Base-by-base conservation (phyloP, 2,888 invertebrate species). In the Marasmarcha lunaedactyla region DNA sequence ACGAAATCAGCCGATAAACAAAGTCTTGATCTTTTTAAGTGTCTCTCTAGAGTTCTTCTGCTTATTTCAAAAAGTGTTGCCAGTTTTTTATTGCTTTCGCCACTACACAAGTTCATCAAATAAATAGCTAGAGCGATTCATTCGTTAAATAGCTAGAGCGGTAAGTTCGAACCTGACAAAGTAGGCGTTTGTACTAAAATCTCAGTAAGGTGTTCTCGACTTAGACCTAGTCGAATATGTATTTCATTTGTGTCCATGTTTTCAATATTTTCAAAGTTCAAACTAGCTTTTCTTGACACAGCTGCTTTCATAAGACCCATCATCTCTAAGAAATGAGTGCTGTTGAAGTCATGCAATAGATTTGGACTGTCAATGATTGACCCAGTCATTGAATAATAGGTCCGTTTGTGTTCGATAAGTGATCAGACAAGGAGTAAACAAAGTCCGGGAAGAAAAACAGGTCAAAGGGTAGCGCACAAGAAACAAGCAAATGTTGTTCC, bases 281-380 rank as follows among this genome's bases (percentile, higher is more conserved):
- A 12, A 33, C 30, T 11, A 33, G 33, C 12, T 5, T 15, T 38
- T 30, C 37, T 39, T 20, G 41, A 41, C 36, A 40, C 40, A 40
- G 40, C 42, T 40, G 30, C 36, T 42, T 42, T 37, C 38, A 42
- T 37, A 11, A 42, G 37, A 30, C 36, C 11, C 33, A 40, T 15
- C 36, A 38, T 42, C 12, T 43, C 10, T 9, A 40, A 2, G n/a
- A 43, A 43, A 42, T 42, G 42, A 42, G 34, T 37, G 20, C 39
- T 39, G 11, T 42, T 42, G 13, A 42, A 42, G 37, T 42, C 42
- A 30, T 43, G 43, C 15, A 36, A 36, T 25, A 39, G 42, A 37
- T 43, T 40, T 15, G 40, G 40, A 27, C 40, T 42, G 33, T 42
- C 42, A 34, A 42, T 34, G 14, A 37, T 34, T 38, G 13, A 40